These are phyloP conservation scores for Melieria omissa DNA, from an alignment of 2,888 invertebrate species.

Conservation along the genomic window DNA sequence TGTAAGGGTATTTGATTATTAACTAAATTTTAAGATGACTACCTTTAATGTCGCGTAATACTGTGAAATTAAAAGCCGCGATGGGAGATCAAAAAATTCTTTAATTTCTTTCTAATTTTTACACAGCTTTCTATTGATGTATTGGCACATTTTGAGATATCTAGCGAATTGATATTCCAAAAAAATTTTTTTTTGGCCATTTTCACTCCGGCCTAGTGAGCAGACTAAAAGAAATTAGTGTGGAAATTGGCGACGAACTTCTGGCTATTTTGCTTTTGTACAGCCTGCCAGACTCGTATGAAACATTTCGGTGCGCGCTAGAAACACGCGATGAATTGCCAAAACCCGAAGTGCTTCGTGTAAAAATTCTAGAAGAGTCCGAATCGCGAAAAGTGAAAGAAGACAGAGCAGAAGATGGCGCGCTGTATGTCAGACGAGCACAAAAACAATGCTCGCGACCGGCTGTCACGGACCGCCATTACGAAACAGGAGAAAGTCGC, in stretches of 20 bases:
- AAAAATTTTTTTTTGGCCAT: no score
- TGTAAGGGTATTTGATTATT: no score
- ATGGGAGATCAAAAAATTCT: no score
- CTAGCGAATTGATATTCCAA: no score
- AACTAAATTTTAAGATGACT: no score
- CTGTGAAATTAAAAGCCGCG: no score
- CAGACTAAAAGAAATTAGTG: conserved; percentile 55
- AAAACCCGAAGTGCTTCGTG: conserved; percentile 25
- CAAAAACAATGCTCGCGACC: not conserved
- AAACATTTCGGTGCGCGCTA: conserved; percentile 34
- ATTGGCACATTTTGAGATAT: no score
- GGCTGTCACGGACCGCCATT: not conserved
- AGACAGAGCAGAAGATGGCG: conserved; percentile 24
- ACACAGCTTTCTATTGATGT: no score
- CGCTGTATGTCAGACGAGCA: conserved; percentile 12
- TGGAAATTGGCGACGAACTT: conserved; percentile 52
- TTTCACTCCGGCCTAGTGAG: no score
- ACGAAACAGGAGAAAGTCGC: not conserved
- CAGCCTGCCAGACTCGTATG: conserved; percentile 41
- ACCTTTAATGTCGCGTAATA: no score
- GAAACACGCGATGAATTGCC: conserved; percentile 35
- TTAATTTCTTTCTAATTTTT: no score
- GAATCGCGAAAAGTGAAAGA: conserved; percentile 29
- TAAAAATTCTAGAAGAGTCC: conserved; percentile 32
- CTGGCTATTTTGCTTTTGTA: conserved; percentile 55